These are phyloP conservation scores for Plagiodera versicolora DNA, from an alignment of 2,888 invertebrate genomes.

Conservation along the genomic window DNA sequence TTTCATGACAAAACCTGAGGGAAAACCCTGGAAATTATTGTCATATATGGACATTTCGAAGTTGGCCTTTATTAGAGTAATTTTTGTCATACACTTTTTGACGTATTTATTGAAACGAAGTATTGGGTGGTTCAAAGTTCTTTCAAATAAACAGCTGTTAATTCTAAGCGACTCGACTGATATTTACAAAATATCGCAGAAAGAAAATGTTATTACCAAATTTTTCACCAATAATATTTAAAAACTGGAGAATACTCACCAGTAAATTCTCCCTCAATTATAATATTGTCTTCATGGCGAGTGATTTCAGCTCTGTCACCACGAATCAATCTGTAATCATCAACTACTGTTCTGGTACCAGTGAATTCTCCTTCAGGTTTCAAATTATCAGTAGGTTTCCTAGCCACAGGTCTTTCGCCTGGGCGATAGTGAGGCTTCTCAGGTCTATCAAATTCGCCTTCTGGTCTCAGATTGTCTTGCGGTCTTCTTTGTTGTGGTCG, in stretches of 20 bases:
- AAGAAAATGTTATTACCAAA: too few species aligned
- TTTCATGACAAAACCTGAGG: too few species aligned
- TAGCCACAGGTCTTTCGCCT: conserved; percentile 53
- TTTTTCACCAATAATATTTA: too few species aligned
- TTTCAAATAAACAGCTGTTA: too few species aligned
- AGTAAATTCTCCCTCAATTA: conserved; percentile 66
- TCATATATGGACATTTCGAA: too few species aligned
- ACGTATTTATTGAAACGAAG: too few species aligned
- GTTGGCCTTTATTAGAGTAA: too few species aligned
- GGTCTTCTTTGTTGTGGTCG: conserved; percentile 50
- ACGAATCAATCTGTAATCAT: conserved; percentile 63
- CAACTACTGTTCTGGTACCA: conserved; percentile 57
- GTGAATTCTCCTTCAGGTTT: conserved; percentile 56
- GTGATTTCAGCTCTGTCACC: conserved; percentile 68
- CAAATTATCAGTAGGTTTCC: conserved; percentile 57
- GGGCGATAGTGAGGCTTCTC: conserved; percentile 50
- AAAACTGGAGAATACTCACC: conserved; percentile 53
- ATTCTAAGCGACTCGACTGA: too few species aligned
- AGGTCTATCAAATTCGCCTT: conserved; percentile 50
- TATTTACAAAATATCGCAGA: too few species aligned
- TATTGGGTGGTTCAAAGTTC: too few species aligned
- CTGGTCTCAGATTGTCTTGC: conserved; percentile 49
- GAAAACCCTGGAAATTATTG: too few species aligned
- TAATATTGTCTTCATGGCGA: conserved; percentile 67
- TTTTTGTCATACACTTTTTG: too few species aligned